Evolutionary conservation across 2,113 vertebrate genomes (phyloP).

Genomic region (Xiphophorus hellerii): DNA sequence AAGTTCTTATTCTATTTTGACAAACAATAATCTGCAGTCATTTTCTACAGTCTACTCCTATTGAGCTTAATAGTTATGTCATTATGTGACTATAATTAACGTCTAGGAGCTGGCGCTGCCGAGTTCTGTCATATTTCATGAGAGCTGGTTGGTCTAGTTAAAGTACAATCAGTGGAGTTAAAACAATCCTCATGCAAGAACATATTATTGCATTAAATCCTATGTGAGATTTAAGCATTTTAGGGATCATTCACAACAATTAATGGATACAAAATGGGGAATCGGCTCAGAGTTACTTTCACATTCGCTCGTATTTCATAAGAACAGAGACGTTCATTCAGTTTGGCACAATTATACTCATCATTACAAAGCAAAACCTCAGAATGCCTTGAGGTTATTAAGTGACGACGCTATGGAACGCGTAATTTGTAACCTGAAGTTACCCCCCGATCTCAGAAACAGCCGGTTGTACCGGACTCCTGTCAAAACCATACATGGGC

Average conservation of each 20-base stretch:
- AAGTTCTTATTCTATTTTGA: not conserved
- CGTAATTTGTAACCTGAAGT: not conserved
- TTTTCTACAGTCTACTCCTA: no score
- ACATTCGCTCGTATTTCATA: not conserved
- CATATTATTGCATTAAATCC: not conserved
- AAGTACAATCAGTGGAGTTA: no score
- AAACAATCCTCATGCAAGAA: no score
- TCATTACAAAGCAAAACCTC: constrained; percentile 2
- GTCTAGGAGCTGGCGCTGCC: no score
- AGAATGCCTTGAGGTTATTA: not conserved
- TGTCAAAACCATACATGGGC: not conserved
- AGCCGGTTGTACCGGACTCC: not conserved
- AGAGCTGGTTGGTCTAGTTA: no score
- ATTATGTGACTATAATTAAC: no score
- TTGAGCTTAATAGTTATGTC: no score
- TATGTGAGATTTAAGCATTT: not conserved
- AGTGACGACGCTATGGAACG: constrained; percentile 11
- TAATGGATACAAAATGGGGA: not conserved
- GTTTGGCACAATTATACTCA: not conserved
- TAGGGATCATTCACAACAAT: not conserved
- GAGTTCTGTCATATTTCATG: no score
- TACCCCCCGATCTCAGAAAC: not conserved
- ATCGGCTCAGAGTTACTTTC: not conserved
- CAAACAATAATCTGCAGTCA: not conserved
- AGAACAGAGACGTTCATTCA: not conserved